A percentile compares a stretch with the other conserved stretches of the same genome.
Conservation (phyloP, 2,797 vertebrate species). For the Saxicola maurus region DNA sequence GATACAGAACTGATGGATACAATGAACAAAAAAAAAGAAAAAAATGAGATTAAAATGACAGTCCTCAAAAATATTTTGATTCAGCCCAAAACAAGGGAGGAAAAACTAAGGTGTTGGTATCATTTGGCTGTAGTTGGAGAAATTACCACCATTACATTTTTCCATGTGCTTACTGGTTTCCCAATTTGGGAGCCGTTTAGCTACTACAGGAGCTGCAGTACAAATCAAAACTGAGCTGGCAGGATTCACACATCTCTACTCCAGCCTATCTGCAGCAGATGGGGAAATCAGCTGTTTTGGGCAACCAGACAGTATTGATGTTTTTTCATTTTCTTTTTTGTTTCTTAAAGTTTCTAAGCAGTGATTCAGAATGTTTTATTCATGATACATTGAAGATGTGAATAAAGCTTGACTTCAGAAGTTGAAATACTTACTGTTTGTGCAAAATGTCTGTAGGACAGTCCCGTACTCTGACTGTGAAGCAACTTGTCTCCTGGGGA, state of each 20-base stretch:
- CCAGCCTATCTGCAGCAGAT: background rate
- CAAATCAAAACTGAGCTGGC: background rate
- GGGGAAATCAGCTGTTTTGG: conserved; percentile 4
- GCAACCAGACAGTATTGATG: background rate
- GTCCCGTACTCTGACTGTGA: background rate
- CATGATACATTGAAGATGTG: background rate
- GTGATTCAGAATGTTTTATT: conserved; percentile 12
- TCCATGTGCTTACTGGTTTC: background rate
- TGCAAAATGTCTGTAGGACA: background rate
- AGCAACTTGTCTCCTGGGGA: background rate
- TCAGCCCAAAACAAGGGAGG: background rate
- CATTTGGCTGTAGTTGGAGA: background rate
- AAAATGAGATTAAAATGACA: background rate
- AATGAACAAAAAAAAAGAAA: background rate
- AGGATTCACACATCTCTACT: background rate
- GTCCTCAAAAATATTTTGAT: background rate
- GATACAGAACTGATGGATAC: background rate
- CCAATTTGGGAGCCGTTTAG: background rate
- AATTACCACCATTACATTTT: background rate
- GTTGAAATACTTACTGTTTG: background rate
- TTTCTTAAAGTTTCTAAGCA: background rate
- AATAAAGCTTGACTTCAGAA: conserved; percentile 15
- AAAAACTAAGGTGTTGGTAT: background rate
- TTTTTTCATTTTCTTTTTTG: background rate
- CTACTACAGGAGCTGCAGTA: background rate